Percentiles rank a stretch among this genome's conserved stretches.
phyloP scores from a whole-genome alignment of 1,140 invertebrate species.

The Phthorimaea operculella region DNA sequence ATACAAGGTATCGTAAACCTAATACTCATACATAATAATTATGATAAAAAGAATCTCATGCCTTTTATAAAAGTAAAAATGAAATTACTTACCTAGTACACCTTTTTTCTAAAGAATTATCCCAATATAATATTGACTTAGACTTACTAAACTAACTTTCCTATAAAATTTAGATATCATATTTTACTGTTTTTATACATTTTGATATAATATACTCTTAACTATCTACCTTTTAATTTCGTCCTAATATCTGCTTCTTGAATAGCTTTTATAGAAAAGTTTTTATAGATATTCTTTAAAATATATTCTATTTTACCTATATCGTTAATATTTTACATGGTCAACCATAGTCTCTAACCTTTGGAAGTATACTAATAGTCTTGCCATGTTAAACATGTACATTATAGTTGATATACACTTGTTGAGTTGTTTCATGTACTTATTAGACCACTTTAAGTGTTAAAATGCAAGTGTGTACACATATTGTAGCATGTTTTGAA shows the following conservation, averaged over 20 bases:
- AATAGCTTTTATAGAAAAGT: background rate
- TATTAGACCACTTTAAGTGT: conserved; percentile 2
- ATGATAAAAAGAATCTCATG: too few species aligned
- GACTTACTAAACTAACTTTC: too few species aligned
- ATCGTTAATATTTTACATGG: background rate
- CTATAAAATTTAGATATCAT: background rate
- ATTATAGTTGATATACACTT: conserved; percentile 35
- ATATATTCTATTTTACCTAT: background rate
- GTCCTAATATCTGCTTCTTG: background rate
- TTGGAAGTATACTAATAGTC: conserved; percentile 13
- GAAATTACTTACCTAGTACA: too few species aligned
- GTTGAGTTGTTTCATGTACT: conserved; percentile 35
- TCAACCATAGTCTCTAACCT: background rate
- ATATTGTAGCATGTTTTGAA: too few species aligned
- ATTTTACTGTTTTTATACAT: background rate
- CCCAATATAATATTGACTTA: background rate
- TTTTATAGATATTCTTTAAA: background rate
- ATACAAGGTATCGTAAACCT: background rate
- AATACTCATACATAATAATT: background rate
- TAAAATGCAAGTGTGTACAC: too few species aligned
- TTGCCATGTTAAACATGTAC: conserved; percentile 31
- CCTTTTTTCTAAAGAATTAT: too few species aligned
- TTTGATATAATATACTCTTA: background rate
- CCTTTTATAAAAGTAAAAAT: too few species aligned
- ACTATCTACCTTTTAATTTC: background rate